Conservation (phyloP, 2,113 vertebrate genomes). For the Melospiza georgiana region DNA sequence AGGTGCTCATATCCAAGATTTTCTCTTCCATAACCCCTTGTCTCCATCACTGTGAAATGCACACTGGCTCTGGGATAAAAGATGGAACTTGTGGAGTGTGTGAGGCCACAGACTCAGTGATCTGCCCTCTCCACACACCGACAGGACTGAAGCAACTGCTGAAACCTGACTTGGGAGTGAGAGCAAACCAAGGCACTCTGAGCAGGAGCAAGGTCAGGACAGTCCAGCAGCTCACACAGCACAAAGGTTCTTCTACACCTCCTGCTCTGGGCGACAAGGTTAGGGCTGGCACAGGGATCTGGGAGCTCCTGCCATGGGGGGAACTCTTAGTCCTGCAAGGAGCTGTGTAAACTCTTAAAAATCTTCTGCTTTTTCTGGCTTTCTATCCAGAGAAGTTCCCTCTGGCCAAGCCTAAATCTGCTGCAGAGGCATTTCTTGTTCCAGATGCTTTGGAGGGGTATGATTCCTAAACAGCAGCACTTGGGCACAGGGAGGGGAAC, state of each 20-base stretch:
- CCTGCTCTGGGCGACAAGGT: neutral
- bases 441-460: neutral
- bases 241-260: neutral
- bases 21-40: accelerated
- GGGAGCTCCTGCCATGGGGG: neutral
- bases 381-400: neutral
- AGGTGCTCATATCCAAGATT: neutral
- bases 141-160: neutral
- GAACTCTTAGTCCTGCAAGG: neutral
- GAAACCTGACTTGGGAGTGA: neutral
- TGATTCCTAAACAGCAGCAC: neutral
- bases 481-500: neutral
- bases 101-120: neutral
- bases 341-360: neutral
- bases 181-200: neutral
- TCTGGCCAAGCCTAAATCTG: neutral
- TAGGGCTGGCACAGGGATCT: neutral
- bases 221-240: neutral
- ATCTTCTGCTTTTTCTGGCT: neutral
- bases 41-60: neutral
- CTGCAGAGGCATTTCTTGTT: neutral
- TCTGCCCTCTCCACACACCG: accelerated
- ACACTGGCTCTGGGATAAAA: neutral
- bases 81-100: neutral
- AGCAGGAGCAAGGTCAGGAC: neutral